Conservation (phyloP, 2,797 vertebrate species). For the Margarornis squamiger region DNA sequence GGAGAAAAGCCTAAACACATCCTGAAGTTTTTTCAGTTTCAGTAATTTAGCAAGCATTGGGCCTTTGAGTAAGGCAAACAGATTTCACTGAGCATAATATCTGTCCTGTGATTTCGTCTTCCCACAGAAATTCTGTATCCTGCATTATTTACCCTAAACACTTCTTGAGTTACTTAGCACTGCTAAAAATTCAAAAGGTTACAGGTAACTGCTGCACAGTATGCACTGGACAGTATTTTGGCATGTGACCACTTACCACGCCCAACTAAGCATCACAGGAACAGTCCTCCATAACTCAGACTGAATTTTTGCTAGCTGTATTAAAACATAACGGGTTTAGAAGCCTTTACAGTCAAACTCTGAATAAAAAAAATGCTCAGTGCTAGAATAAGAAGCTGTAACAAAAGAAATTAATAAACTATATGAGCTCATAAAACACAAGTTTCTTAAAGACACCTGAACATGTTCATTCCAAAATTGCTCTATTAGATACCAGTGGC, state of each 20-base stretch:
- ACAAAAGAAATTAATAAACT: background rate
- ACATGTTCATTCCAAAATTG: background rate
- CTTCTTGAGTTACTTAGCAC: background rate
- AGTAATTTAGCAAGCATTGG: background rate
- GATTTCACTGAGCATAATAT: background rate
- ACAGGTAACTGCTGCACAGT: background rate
- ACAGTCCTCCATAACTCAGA: background rate
- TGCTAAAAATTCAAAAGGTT: slow-evolving; percentile 26
- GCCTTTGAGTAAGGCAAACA: slow-evolving; percentile 5
- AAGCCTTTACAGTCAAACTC: background rate
- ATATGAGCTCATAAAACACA: background rate
- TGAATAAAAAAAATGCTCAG: background rate
- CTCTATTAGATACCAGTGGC: background rate
- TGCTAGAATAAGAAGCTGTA: background rate
- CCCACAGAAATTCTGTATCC: slow-evolving; percentile 27
- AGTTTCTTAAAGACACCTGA: background rate
- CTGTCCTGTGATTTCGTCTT: slow-evolving; percentile 24
- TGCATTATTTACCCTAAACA: slow-evolving; percentile 2
- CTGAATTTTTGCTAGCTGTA: background rate
- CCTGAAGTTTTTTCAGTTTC: background rate
- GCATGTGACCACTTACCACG: background rate
- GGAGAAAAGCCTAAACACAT: background rate
- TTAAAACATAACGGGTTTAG: background rate
- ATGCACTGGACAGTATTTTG: background rate
- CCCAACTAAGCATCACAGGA: background rate